These are phyloP conservation scores for Rambutsinella grinnellia DNA, from an alignment of 2,888 invertebrate genomes.

Conservation along the genomic window DNA sequence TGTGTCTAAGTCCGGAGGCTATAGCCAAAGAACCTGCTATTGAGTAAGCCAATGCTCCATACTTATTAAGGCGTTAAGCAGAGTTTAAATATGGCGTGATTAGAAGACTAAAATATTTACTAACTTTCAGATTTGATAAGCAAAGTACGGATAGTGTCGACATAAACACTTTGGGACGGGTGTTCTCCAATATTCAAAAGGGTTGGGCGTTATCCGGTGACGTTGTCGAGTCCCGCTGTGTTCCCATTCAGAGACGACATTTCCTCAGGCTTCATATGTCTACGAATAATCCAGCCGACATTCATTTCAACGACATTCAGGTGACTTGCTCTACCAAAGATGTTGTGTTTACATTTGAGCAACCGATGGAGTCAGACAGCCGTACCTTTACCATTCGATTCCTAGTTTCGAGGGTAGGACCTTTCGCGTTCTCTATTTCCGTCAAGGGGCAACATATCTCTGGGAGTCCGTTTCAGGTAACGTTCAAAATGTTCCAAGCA, in stretches of 20 bases:
- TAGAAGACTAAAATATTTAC: too few relatives aligned
- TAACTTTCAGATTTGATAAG: constrained; percentile 60
- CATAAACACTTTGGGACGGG: constrained; percentile 59
- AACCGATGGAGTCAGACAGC: constrained; percentile 61
- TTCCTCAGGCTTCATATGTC: constrained; percentile 64
- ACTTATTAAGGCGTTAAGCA: too few relatives aligned
- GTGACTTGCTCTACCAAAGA: constrained; percentile 64
- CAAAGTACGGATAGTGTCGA: constrained; percentile 62
- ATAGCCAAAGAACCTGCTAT: constrained; percentile 60
- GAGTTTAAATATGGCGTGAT: too few relatives aligned
- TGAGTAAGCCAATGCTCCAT: constrained; percentile 62
- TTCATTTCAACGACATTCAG: constrained; percentile 62
- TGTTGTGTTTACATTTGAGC: constrained; percentile 64
- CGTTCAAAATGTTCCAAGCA: neutral
- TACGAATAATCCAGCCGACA: constrained; percentile 60
- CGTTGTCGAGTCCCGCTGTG: constrained; percentile 64
- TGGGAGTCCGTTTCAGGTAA: constrained; percentile 65
- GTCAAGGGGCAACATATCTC: constrained; percentile 65
- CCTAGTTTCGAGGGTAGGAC: constrained; percentile 63
- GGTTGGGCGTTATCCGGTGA: constrained; percentile 66
- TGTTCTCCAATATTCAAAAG: constrained; percentile 62
- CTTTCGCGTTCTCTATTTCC: constrained; percentile 63
- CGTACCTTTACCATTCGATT: constrained; percentile 65
- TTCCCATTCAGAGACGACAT: constrained; percentile 63
- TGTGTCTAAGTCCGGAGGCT: constrained; percentile 58